A percentile compares a stretch with the other conserved stretches of the same genome.
These are phyloP conservation scores for Leguminivora glycinivorella DNA, from an alignment of 1,140 invertebrate genomes.

Conservation along the genomic window DNA sequence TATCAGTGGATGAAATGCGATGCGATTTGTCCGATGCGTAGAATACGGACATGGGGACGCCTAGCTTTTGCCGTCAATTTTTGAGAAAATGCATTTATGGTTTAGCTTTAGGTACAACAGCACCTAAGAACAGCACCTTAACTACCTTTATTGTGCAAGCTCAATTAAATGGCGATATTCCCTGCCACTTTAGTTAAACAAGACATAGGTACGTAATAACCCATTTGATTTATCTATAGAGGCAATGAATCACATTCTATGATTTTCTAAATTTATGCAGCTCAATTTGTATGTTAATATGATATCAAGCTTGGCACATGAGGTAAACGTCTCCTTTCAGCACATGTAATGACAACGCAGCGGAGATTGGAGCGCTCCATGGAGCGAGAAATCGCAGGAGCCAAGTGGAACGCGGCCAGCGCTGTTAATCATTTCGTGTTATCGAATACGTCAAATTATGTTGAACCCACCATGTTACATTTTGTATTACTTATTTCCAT, in stretches of 20 bases:
- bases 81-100: too few relatives aligned
- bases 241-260: background rate
- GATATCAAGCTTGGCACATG: slow-evolving; percentile 8
- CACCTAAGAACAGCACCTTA: too few relatives aligned
- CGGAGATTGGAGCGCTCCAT: background rate
- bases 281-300: background rate
- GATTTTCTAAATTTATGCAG: background rate
- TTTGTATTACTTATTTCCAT: too few relatives aligned
- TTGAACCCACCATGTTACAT: background rate
- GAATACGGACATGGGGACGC: too few relatives aligned
- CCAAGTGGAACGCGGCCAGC: slow-evolving; percentile 36
- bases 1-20: too few relatives aligned
- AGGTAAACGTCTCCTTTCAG: slow-evolving; percentile 18
- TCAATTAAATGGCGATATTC: background rate
- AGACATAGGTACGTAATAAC: background rate
- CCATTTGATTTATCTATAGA: background rate
- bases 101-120: too few relatives aligned
- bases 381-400: slow-evolving; percentile 17
- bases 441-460: slow-evolving; percentile 13
- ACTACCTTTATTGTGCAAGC: too few relatives aligned
- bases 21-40: too few relatives aligned
- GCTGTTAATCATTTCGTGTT: slow-evolving; percentile 7
- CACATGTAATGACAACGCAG: background rate
- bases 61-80: too few relatives aligned
- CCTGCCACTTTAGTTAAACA: background rate